Evolutionary conservation across 1,140 invertebrate species (phyloP).

Genomic region (Hylyphantes graminicola): DNA sequence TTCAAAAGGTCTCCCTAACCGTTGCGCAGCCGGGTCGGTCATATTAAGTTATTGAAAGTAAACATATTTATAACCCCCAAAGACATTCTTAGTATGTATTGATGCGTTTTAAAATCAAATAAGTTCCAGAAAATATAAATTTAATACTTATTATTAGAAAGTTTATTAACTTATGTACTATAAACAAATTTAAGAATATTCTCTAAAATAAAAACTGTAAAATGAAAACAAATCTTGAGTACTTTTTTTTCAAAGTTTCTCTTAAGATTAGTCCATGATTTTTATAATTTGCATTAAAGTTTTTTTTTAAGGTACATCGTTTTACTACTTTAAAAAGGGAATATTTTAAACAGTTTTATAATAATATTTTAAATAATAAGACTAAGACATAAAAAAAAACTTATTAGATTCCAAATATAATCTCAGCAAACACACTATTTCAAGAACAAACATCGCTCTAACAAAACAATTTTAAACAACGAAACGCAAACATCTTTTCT

Average conservation of each 20-base stretch:
- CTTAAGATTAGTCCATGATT: constrained; percentile 6
- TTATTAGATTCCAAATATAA: constrained; percentile 6
- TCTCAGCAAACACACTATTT: constrained; percentile 6
- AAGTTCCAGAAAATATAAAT: no score
- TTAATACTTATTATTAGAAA: no score
- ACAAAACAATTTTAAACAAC: constrained; percentile 1
- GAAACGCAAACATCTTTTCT: constrained; percentile 14
- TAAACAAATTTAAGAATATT: no score
- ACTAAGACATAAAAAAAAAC: not conserved
- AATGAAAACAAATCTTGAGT: not conserved
- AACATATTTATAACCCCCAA: no score
- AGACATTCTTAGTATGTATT: no score
- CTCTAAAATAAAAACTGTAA: no score
- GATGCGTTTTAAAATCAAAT: no score
- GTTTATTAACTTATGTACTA: no score
- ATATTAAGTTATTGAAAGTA: no score
- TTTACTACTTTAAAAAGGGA: not conserved
- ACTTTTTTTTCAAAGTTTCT: constrained; percentile 9
- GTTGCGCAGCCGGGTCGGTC: no score
- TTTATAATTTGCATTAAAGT: not conserved
- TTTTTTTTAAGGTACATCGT: not conserved
- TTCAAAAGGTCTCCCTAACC: no score
- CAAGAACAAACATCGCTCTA: not conserved
- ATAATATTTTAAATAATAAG: not conserved
- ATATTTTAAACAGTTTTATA: not conserved